Conservation (phyloP, 2,797 vertebrate genomes). For the Centroberyx gerrardi region DNA sequence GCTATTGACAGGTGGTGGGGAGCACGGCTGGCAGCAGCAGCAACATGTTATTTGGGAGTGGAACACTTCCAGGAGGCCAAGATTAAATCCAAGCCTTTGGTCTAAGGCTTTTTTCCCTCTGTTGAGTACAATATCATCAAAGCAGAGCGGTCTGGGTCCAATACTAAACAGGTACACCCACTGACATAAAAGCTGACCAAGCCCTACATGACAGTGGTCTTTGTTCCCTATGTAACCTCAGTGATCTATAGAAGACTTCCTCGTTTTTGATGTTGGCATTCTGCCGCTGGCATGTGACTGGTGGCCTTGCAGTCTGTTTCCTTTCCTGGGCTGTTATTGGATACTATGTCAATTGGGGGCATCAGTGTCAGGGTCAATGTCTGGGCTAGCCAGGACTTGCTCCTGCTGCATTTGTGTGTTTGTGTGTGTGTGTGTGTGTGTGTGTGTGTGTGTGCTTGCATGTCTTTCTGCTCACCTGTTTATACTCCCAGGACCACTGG, state of each 20-base stretch:
- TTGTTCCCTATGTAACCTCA: constrained; percentile 40
- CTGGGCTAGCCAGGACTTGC: constrained; percentile 71
- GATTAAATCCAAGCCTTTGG: constrained; percentile 72
- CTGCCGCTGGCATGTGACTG: constrained; percentile 63
- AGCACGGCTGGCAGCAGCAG: constrained; percentile 67
- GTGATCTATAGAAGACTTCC: constrained; percentile 70
- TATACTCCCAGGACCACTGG: neutral
- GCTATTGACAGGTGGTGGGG: constrained; percentile 76
- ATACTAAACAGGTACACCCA: constrained; percentile 54
- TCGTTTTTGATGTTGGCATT: constrained; percentile 46
- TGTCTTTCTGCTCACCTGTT: constrained; percentile 6
- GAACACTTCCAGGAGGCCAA: constrained; percentile 65
- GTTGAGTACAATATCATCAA: constrained; percentile 65
- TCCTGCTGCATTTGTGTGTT: constrained; percentile 21
- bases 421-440: constrained; percentile 8
- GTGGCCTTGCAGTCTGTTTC: constrained; percentile 60
- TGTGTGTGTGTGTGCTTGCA: too few relatives aligned
- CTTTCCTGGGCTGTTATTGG: constrained; percentile 74
- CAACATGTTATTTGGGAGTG: constrained; percentile 68
- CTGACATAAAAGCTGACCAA: constrained; percentile 45
- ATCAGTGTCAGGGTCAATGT: constrained; percentile 58
- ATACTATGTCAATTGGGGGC: constrained; percentile 52
- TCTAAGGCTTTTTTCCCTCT: constrained; percentile 44
- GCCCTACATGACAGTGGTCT: constrained; percentile 32
- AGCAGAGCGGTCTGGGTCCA: constrained; percentile 39